Percentiles rank a stretch among this genome's conserved stretches.
Evolutionary conservation across 2,797 vertebrate species (phyloP).

Genomic region (Peromyscus attwateri): DNA sequence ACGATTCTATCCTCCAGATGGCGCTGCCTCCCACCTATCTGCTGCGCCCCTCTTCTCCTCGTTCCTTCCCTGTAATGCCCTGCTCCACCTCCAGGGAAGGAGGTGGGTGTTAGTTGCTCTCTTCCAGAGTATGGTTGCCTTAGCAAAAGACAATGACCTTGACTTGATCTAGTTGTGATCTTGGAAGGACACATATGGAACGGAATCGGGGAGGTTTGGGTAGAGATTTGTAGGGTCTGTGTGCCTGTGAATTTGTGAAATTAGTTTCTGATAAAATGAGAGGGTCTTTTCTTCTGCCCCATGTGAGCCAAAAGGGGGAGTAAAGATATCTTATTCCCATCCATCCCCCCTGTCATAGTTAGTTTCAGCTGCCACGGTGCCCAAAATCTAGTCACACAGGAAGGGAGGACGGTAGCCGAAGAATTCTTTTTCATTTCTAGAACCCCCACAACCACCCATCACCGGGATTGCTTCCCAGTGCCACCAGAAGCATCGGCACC

Average conservation of each 20-base stretch:
- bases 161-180: neutral
- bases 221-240: neutral
- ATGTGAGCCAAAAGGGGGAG: neutral
- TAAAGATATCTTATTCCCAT: neutral
- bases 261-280: slow-evolving; percentile 1
- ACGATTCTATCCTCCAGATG: neutral
- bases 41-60: too few species aligned
- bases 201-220: neutral
- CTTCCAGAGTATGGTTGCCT: neutral
- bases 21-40: neutral
- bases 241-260: neutral
- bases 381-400: neutral
- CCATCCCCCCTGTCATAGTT: neutral
- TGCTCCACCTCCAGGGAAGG: neutral
- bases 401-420: neutral
- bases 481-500: neutral
- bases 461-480: neutral
- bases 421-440: neutral
- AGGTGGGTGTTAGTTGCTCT: neutral
- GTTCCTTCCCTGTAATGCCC: neutral
- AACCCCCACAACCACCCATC: neutral
- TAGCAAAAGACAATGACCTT: neutral
- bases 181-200: neutral
- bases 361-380: neutral
- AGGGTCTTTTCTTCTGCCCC: neutral